phyloP scores from a whole-genome alignment of 2,888 invertebrate species.

The Ypsolopha sequella region DNA sequence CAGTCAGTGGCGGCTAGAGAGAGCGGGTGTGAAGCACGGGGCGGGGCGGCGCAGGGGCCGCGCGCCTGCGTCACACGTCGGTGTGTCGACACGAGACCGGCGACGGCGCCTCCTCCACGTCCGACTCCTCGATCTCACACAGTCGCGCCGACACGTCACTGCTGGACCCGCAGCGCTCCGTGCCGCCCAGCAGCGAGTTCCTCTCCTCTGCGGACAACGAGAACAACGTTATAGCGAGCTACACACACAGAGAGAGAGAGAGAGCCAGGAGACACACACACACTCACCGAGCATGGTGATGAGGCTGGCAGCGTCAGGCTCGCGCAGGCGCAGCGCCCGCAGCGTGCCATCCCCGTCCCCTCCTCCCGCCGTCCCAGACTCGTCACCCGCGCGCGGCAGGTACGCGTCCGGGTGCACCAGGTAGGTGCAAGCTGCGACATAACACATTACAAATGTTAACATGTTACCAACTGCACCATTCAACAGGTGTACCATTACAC shows the following conservation, averaged over 20 bases:
- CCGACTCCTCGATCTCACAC: conserved; percentile 94
- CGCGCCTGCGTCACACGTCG: conserved; percentile 15
- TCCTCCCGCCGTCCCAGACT: conserved; percentile 45
- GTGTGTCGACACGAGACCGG: conserved; percentile 12
- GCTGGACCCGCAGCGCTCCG: conserved; percentile 68
- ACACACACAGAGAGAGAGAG: too few species aligned
- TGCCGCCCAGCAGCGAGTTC: conserved; percentile 79
- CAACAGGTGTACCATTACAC: too few species aligned
- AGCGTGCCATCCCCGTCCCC: conserved; percentile 9
- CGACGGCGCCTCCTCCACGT: conserved; percentile 71
- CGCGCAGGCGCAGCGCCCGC: conserved; percentile 42
- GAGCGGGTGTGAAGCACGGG: conserved; percentile 9
- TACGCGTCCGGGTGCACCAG: conserved; percentile 88
- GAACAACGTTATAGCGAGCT: not conserved
- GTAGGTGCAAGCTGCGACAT: conserved; percentile 40
- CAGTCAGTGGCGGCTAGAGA: conserved; percentile 11
- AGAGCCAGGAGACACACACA: not conserved
- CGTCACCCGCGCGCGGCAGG: conserved; percentile 35
- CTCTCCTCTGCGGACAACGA: conserved; percentile 71
- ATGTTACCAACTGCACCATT: too few species aligned
- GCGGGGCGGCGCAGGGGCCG: conserved; percentile 12
- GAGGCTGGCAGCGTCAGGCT: conserved; percentile 76
- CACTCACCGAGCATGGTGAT: conserved; percentile 74
- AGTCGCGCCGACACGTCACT: conserved; percentile 90
- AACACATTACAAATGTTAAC: too few species aligned